Evolutionary conservation across 2,113 vertebrate species (phyloP).

Genomic region (Dicerorhinus sumatrensis): DNA sequence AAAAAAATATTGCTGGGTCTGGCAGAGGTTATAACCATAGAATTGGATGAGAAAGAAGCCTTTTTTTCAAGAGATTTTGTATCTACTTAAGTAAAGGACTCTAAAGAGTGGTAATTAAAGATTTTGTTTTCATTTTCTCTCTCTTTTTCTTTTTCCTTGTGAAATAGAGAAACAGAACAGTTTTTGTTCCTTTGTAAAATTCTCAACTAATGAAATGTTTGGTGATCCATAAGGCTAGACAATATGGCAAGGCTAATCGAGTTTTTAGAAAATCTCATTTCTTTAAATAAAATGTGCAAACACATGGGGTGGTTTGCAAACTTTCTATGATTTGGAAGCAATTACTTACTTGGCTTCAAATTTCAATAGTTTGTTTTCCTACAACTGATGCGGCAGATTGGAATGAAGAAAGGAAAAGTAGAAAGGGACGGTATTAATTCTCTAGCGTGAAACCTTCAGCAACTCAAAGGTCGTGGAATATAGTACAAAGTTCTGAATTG

Average conservation of each 20-base stretch:
- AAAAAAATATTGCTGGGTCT: background rate
- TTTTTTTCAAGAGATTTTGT: background rate
- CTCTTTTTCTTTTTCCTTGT: background rate
- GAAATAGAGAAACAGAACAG: constrained; percentile 10
- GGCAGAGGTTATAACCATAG: background rate
- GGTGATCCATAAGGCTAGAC: background rate
- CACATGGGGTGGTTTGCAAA: constrained; percentile 12
- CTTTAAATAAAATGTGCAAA: constrained; percentile 50
- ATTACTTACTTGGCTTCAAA: background rate
- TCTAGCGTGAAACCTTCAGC: background rate
- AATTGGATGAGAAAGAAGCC: background rate
- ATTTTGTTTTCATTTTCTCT: background rate
- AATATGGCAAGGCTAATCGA: background rate
- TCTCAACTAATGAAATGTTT: background rate
- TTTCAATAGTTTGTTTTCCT: constrained; percentile 31
- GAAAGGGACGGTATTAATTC: background rate
- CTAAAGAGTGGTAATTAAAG: background rate
- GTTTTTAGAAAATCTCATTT: constrained; percentile 44
- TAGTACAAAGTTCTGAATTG: background rate
- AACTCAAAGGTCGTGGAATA: background rate
- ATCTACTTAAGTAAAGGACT: background rate
- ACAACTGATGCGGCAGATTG: background rate
- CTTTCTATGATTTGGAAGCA: constrained; percentile 46
- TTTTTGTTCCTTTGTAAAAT: constrained; percentile 40
- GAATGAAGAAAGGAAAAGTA: background rate